Evolutionary conservation across 2,888 invertebrate genomes (phyloP).

Genomic region (Orthosia cruda): DNA sequence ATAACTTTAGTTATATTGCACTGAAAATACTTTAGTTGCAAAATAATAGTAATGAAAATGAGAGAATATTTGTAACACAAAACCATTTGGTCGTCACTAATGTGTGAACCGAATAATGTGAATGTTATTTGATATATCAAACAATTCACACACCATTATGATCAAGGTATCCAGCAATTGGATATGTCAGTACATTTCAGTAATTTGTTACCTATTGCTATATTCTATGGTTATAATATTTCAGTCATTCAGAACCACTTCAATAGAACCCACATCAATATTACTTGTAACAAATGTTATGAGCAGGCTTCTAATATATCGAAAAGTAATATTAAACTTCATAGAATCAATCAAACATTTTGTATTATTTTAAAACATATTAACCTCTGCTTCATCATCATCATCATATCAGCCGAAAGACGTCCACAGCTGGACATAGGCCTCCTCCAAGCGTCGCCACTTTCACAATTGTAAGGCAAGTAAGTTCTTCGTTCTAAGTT

Average conservation of each 20-base stretch:
- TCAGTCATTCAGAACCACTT: neutral
- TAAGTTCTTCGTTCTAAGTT: no score
- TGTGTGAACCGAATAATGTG: neutral
- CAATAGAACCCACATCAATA: conserved; percentile 4
- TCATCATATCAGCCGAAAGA: no score
- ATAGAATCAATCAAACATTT: conserved; percentile 39
- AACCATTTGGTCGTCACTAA: neutral
- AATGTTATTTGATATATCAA: conserved; percentile 19
- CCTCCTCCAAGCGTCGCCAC: no score
- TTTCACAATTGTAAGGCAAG: no score
- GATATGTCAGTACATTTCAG: neutral
- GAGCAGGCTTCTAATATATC: neutral
- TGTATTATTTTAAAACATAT: conserved; percentile 50
- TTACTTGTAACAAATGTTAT: neutral
- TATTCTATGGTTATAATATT: neutral
- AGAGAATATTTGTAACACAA: neutral
- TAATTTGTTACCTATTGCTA: neutral
- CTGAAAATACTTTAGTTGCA: neutral
- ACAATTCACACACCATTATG: neutral
- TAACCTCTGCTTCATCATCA: conserved; percentile 47
- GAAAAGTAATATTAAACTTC: conserved; percentile 15
- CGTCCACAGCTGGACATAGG: no score
- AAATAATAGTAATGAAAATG: conserved; percentile 3
- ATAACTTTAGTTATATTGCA: no score
- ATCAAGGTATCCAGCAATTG: neutral